Base-by-base conservation (phyloP, 2,888 invertebrate genomes). In the Buathra laborator region DNA sequence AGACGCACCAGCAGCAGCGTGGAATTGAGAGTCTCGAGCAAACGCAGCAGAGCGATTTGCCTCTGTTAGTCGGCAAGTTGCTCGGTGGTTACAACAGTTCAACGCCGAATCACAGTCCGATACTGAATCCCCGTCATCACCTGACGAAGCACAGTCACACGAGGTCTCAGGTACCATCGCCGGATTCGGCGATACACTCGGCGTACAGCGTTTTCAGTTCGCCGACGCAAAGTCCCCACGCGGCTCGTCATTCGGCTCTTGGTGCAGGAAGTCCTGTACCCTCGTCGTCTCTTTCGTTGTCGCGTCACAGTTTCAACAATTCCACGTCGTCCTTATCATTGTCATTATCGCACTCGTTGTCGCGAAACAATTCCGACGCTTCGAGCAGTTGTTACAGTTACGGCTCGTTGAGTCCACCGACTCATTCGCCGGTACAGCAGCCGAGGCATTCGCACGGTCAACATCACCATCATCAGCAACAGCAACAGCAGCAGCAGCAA, bases 361-460 rank as follows among this genome's bases (percentile, higher is more conserved):
- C 97, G 77, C 96, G 98, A 83, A 98, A 98, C 94, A 98, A 98
- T 94, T 98, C 97, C 90, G 98, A 98, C 93, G 98, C 98, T 2
- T 98, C 98, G 84, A 98, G 98, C 89, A 97, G 98, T 88, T 98
- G 98, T 92, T 98, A 98, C 94, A 97, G 97, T 48, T 97, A 97
- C 93, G 97, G 97, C 10, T 93, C 93, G 24, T 87, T 94, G 44
- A 94, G 94, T 83, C 94, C 94, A 19, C 98, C 98, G 43, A 97
- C 97, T 19, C 98, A 98, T 92, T 98, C 98, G 53, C 98, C 98
- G n/a, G 97, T 98, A 64, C 97, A 97, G 91, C 94, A 94, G 66
- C 91, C 93, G 3, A 90, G 93, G 19, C 93, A 93, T 83, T 85
- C 96, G 94, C 93, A 95, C 94, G 89, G 74, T 90, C 89, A 87